Evolutionary conservation across 1,140 invertebrate genomes (phyloP).

Genomic region (Drosophila arizonae): DNA sequence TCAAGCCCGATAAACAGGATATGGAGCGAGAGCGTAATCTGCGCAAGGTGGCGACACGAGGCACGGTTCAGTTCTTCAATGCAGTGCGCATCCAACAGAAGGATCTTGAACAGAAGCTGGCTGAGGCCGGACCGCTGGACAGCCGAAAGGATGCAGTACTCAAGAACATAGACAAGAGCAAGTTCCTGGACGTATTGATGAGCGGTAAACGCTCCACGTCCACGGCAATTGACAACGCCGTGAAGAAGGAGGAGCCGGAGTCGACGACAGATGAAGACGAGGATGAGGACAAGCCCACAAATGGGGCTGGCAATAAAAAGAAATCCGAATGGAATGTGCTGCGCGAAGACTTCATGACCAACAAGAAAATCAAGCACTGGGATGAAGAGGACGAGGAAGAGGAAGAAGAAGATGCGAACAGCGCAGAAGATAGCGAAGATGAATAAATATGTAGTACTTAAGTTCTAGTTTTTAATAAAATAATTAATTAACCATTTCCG

Average conservation of each 20-base stretch:
- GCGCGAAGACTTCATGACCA: conserved; percentile 93
- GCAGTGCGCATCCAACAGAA: conserved; percentile 93
- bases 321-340: conserved; percentile 85
- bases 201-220: conserved; percentile 86
- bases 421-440: conserved; percentile 39
- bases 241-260: conserved; percentile 83
- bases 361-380: conserved; percentile 95
- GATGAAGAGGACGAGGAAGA: conserved; percentile 86
- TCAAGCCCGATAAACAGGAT: conserved; percentile 89
- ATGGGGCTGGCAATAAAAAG: conserved; percentile 48
- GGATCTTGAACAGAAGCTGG: conserved; percentile 88
- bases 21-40: conserved; percentile 89
- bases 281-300: conserved; percentile 1
- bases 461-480: conserved; percentile 42
- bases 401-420: conserved; percentile 16
- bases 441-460: conserved; percentile 57
- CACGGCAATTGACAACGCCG: conserved; percentile 84
- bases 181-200: conserved; percentile 93
- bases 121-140: conserved; percentile 89
- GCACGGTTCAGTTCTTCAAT: conserved; percentile 96
- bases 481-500: conserved; percentile 83
- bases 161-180: conserved; percentile 90
- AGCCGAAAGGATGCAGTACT: conserved; percentile 92
- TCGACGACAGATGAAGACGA: conserved; percentile 70
- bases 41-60: conserved; percentile 93